Base-by-base conservation (phyloP, 1,140 invertebrate species). In the Calephelis nemesis region DNA sequence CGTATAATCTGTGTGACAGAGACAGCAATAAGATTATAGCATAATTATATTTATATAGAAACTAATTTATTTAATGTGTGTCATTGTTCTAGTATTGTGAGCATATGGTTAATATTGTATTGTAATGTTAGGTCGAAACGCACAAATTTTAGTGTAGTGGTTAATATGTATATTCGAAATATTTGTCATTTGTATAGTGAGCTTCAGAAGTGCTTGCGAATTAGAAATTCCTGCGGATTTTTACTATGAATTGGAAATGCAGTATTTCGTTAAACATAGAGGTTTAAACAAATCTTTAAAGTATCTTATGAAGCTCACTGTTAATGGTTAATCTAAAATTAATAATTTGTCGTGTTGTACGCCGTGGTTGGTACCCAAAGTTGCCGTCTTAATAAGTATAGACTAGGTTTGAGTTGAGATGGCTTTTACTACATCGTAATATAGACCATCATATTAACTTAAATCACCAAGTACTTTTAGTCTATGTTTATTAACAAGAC, bases 121-220 rank as follows among this genome's bases (percentile, higher is more conserved):
- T 75, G 65, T 87, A 85, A 83, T 75, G 68, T 83, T 88, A 89
- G 85, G 78, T 86, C 79, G 88, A 91, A 85, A 89, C 88, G 88
- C 87, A 89, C 87, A 89, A 91, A 91, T 83, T 81, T 82, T 88
- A 86, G 80, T 80, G 80, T 87, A 88, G 82, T 80, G 65, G 69
- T 82, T 77, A 76, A 58, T 71, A 68, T 78, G 62, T 78, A 73
- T 67, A 68, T 77, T 69, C 69, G 72, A 68, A 63, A 67, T 66
- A 47, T 19, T 39, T 52, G 47, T 60, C 15, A n/a, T 7, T 45
- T 45, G 54, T 60, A 60, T 30, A 60, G 58, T 60, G 58, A 60
- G 58, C 58, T 60, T 60, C 58, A 60, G 12, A 40, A 40, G 58
- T 60, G 58, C n/a, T 60, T 40, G 7, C 7, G 58, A 7, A 60